Percentiles rank a stretch among this genome's conserved stretches.
Evolutionary conservation across 2,888 invertebrate genomes (phyloP).

Genomic region (Nomada hirtipes): DNA sequence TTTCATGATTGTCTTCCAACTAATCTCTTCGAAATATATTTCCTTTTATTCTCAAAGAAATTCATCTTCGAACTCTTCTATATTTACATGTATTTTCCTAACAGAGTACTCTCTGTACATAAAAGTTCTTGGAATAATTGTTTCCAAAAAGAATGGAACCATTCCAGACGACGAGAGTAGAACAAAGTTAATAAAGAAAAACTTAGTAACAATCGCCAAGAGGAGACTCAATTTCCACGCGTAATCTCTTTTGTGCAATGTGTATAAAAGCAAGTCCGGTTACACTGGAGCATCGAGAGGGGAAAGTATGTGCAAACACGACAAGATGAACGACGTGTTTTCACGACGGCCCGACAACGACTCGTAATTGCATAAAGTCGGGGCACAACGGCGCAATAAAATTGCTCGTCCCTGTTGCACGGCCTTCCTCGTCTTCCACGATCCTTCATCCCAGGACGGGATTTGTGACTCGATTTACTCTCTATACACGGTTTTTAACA

Average conservation of each 20-base stretch:
- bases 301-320: constrained; percentile 38
- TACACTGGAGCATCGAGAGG: constrained; percentile 22
- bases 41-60: too few species aligned
- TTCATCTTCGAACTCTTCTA: too few species aligned
- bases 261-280: constrained; percentile 31
- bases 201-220: background rate
- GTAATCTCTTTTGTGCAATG: constrained; percentile 2
- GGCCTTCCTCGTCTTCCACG: constrained; percentile 13
- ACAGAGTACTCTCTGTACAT: too few species aligned
- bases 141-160: too few species aligned
- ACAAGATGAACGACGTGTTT: constrained; percentile 52
- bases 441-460: background rate
- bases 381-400: constrained; percentile 57
- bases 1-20: too few species aligned
- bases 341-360: constrained; percentile 55
- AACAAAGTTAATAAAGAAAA: background rate
- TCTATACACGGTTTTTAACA: background rate
- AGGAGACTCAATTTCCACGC: constrained; percentile 2
- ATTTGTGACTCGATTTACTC: constrained; percentile 46
- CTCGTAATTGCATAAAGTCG: constrained; percentile 65
- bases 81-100: too few species aligned
- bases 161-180: background rate
- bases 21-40: too few species aligned
- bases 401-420: constrained; percentile 40
- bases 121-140: too few species aligned